Conservation (phyloP, 2,797 vertebrate species). For the Enteromius viviparus region DNA sequence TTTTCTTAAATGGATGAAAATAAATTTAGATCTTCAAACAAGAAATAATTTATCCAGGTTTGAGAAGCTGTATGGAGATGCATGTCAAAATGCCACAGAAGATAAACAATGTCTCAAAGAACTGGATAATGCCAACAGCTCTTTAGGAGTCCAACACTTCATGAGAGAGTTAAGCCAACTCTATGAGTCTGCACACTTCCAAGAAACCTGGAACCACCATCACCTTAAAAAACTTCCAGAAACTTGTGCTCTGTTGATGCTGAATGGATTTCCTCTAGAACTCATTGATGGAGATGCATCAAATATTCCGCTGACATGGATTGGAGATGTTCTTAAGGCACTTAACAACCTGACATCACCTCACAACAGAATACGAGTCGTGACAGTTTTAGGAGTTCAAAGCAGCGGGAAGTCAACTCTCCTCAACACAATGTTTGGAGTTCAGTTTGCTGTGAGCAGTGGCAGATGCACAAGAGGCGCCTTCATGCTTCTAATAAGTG, state of each 20-base stretch:
- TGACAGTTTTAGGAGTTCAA: conserved; percentile 74
- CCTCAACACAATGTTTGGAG: conserved; percentile 75
- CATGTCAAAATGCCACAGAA: neutral
- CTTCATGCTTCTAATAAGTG: conserved; percentile 66
- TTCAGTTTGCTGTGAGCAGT: conserved; percentile 78
- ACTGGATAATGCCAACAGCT: neutral
- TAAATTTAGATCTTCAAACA: conserved; percentile 5
- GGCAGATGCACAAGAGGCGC: conserved; percentile 71
- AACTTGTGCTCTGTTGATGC: conserved; percentile 72
- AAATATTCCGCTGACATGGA: conserved; percentile 76
- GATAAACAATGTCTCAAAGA: neutral
- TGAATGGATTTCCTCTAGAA: conserved; percentile 77
- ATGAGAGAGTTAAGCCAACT: conserved; percentile 27
- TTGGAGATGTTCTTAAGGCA: conserved; percentile 72
- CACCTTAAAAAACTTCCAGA: conserved; percentile 60
- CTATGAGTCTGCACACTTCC: neutral
- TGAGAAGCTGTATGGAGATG: neutral
- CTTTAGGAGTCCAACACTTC: conserved; percentile 11
- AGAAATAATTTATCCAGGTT: neutral
- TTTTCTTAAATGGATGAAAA: conserved; percentile 29
- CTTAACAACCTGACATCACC: conserved; percentile 66
- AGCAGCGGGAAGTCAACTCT: conserved; percentile 72
- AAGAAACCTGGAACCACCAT: neutral
- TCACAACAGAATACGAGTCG: conserved; percentile 69
- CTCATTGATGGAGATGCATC: conserved; percentile 77